Conservation (phyloP, 2,797 vertebrate species). For the Coreius guichenoti region DNA sequence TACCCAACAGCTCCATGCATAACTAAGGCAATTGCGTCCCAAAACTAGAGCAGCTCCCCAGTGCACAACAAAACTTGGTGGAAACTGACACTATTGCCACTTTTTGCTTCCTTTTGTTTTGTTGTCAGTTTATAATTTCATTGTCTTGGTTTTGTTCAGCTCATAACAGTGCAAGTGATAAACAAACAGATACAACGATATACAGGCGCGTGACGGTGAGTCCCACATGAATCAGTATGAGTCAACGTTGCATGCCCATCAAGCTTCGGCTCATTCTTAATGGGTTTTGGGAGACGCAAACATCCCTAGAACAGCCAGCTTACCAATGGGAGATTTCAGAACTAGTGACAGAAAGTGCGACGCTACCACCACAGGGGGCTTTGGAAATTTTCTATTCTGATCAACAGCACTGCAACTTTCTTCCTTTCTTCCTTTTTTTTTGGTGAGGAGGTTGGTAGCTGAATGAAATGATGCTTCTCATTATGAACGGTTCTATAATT, state of each 20-base stretch:
- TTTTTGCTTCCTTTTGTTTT: constrained; percentile 13
- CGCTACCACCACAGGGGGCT: constrained; percentile 31
- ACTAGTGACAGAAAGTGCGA: constrained; percentile 2
- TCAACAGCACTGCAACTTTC: constrained; percentile 27
- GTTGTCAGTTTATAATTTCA: constrained; percentile 39
- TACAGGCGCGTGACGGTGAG: constrained; percentile 7
- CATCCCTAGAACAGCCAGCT: constrained; percentile 26
- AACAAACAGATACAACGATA: constrained; percentile 57
- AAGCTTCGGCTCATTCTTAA: constrained; percentile 51
- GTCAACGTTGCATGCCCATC: constrained; percentile 15
- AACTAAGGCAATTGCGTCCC: constrained; percentile 12
- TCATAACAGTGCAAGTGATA: constrained; percentile 33
- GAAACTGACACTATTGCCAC: constrained; percentile 28
- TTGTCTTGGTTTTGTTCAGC: constrained; percentile 36
- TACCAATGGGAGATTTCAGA: constrained; percentile 30
- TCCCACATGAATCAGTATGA: constrained; percentile 35
- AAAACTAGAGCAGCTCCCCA: constrained; percentile 63
- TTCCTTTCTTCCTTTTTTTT: constrained; percentile 33
- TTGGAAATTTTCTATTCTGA: constrained; percentile 47
- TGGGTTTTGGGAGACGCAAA: constrained; percentile 31
- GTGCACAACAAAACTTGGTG: constrained; percentile 39
- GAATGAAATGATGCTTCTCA: constrained; percentile 8
- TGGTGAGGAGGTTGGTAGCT: not conserved
- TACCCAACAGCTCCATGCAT: constrained; percentile 12
- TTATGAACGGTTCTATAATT: constrained; percentile 25